Base-by-base conservation (phyloP, 2,797 vertebrate species). In the Acanthis flammea region DNA sequence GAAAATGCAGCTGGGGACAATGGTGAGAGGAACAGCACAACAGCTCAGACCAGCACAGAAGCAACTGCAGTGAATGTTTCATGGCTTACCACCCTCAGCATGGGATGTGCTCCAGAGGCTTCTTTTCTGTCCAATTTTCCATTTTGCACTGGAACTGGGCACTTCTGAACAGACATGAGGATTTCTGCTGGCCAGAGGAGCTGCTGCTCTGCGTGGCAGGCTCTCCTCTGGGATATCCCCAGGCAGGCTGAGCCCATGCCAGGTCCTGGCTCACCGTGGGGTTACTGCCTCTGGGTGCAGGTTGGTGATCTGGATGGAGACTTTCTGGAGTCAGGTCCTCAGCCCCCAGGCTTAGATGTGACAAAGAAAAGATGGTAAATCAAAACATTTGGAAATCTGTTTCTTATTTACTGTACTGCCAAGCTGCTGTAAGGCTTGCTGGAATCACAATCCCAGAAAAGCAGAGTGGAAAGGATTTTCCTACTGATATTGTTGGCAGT, bases 381-480 rank as follows among this genome's bases (percentile, higher is more conserved):
- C 21, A 87, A 90, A 95, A 73, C 60, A 60, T 48, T 83, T 55
- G 71, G 72, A 94, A 96, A 89, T 93, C 86, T 95, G 89, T 89
- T 96, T 94, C 92, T 87, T 95, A 92, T 94, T 95, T 95, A 79
- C 55, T 76, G 84, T 87, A 30, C 89, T 92, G 80, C 84, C 88
- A 92, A 94, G 86, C 65, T 78, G 74, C 74, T 93, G 51, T 39
- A 47, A 79, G 80, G 44, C 72, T 82, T 77, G 72, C 50, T 82
- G 78, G 85, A 85, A 79, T 88, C 42, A 31, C 57, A 60, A 0
- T 33, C 85, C 50, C 45, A 79, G 91, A 65, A 78, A 81, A 92
- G 60, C 15, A 51, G 45, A 39, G 24, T 31, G 77, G 71, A 77
- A 93, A 91, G 71, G 71, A 70, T 93, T 94, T 91, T 93, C 48